phyloP scores from a whole-genome alignment of 2,113 vertebrate genomes.

The Cercopithecus mona region DNA sequence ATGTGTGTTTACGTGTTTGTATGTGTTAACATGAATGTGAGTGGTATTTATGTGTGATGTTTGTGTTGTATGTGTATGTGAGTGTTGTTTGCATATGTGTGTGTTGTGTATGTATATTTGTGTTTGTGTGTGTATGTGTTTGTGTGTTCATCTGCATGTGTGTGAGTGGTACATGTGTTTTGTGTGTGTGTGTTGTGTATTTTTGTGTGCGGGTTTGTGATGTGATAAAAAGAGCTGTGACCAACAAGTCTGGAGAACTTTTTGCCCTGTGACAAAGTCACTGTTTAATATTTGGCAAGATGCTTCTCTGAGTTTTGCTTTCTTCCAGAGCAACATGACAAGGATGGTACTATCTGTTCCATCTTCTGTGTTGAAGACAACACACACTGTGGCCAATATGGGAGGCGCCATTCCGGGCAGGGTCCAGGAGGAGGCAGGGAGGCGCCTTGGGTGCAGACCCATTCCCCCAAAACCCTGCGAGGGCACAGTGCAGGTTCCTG shows the following conservation, averaged over 20 bases:
- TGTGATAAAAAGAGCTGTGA: neutral
- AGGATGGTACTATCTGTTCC: neutral
- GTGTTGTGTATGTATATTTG: too few species aligned
- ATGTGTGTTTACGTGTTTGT: neutral
- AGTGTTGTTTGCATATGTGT: too few species aligned
- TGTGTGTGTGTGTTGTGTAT: neutral
- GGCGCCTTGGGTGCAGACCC: accelerated
- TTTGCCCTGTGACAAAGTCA: too few species aligned
- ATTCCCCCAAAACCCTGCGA: accelerated
- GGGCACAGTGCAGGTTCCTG: too few species aligned
- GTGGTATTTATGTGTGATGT: neutral
- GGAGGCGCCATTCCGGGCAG: neutral
- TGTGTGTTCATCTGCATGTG: neutral
- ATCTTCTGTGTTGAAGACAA: neutral
- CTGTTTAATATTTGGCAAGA: accelerated
- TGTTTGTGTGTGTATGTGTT: too few species aligned
- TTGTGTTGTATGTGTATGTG: neutral
- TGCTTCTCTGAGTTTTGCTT: neutral
- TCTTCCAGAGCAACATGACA: neutral
- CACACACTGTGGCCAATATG: accelerated
- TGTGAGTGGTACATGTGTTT: neutral
- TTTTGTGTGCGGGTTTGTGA: neutral
- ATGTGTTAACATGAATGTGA: too few species aligned
- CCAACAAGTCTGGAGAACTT: too few species aligned
- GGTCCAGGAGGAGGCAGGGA: accelerated